Evolutionary conservation across 2,797 vertebrate genomes (phyloP), one percentile per base, ranked within the genome.

Genomic region (Capromys pilorides): DNA sequence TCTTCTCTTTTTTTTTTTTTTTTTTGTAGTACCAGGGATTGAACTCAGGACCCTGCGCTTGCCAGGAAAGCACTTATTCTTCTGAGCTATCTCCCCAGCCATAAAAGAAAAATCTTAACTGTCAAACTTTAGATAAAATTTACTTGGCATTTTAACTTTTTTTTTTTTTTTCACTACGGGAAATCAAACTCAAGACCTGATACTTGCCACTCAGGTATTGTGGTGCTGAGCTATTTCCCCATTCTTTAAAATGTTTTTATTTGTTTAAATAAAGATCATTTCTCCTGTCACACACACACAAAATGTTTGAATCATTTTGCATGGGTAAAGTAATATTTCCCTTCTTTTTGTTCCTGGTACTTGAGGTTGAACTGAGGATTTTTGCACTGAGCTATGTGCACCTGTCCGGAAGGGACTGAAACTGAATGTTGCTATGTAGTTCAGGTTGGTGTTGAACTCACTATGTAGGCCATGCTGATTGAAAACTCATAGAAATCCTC

Each of bases 201-300:
- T 16, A 2, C 54, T 54, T 54, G 54, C 54, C 54, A 54, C 13
- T 3, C 54, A 54, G 54, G 54, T 51, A 13, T 51, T 51, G 51
- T 51, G 51, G 51, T 54, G 54, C 54, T 54, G 54, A 54, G 54
- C 54, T 54, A 54, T 54, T 16, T 54, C 54, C 54, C 54, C 3
- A 4, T 54, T 14, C 14, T 62, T 95, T 90, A 96, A 92, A 26
- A 75, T 49, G 36, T 69, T 95, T 95, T 90, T 95, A 89, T 90
- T 75, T 86, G 82, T 86, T 90, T 94, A 96, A 97, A 93, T 95
- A 95, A 93, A 96, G n/a, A 92, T n/a, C 83, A 94, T 94, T 87
- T 96, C 92, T 93, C 66, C 77, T 94, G 66, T 62, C 36, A 78
- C 26, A 64, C 45, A 45, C 45, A 45, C 45, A 88, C 28, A 66